A percentile compares a stretch with the other conserved stretches of the same genome.
These are phyloP conservation scores for Sphaerodactylus townsendi DNA, from an alignment of 2,113 vertebrate genomes.

Conservation along the genomic window DNA sequence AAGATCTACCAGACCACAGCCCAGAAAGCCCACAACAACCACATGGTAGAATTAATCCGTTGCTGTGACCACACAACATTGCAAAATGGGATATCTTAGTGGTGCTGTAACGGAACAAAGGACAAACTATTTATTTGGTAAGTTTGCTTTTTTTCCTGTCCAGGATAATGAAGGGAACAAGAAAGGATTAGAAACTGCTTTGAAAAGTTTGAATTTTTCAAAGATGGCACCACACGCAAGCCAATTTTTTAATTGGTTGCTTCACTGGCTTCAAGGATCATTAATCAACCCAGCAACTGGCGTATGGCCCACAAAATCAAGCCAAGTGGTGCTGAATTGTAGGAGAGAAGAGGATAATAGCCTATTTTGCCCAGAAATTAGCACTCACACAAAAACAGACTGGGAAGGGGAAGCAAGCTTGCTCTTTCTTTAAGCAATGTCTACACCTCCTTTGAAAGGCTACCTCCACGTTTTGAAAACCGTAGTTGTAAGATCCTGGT, in stretches of 20 bases:
- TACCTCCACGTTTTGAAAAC: background rate
- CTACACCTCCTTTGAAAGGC: background rate
- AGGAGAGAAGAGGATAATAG: background rate
- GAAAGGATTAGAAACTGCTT: background rate
- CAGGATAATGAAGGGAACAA: background rate
- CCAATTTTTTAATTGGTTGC: background rate
- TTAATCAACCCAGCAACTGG: background rate
- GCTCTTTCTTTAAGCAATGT: background rate
- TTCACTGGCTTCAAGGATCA: background rate
- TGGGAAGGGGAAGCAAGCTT: background rate
- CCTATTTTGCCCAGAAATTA: background rate
- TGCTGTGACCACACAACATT: background rate
- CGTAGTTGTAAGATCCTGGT: background rate
- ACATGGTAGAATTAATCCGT: background rate
- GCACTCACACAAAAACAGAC: background rate
- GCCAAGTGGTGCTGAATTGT: background rate
- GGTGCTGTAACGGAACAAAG: background rate
- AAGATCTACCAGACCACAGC: too few relatives aligned
- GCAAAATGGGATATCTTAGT: background rate
- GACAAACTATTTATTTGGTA: background rate
- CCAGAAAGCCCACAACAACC: too few relatives aligned
- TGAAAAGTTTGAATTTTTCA: background rate
- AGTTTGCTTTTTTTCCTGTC: too few relatives aligned
- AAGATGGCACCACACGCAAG: background rate
- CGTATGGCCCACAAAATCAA: background rate